phyloP scores from a whole-genome alignment of 1,140 invertebrate genomes.

The Pogonognathellus flavescens region DNA sequence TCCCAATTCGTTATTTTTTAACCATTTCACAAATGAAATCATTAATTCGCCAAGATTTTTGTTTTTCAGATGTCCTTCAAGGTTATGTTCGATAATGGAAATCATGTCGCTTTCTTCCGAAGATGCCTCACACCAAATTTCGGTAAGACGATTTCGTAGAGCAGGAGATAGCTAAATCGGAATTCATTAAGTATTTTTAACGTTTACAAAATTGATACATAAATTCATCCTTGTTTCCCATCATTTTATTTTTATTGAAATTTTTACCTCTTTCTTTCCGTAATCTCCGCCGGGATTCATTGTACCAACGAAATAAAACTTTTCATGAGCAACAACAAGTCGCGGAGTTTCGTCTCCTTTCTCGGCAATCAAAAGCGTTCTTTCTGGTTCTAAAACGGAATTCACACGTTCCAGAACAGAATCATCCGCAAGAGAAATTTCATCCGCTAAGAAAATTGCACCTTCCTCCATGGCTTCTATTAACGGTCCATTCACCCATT shows the following conservation, averaged over 20 bases:
- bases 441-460: slow-evolving; percentile 93
- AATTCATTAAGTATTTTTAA: slow-evolving; percentile 51
- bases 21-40: slow-evolving; percentile 85
- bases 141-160: slow-evolving; percentile 96
- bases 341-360: slow-evolving; percentile 77
- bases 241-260: background rate
- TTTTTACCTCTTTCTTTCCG: slow-evolving; percentile 93
- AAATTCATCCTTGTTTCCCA: background rate
- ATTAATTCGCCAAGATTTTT: slow-evolving; percentile 79
- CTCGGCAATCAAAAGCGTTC: slow-evolving; percentile 91
- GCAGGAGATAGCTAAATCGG: slow-evolving; percentile 87
- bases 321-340: slow-evolving; percentile 79
- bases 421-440: slow-evolving; percentile 99
- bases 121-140: slow-evolving; percentile 95
- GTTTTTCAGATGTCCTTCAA: slow-evolving; percentile 74
- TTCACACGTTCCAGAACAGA: slow-evolving; percentile 98
- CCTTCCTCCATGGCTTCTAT: slow-evolving; percentile 92
- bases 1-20: slow-evolving; percentile 80
- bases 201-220: background rate
- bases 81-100: slow-evolving; percentile 85
- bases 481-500: slow-evolving; percentile 98
- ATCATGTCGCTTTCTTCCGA: slow-evolving; percentile 80
- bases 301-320: slow-evolving; percentile 95
- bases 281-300: slow-evolving; percentile 99
- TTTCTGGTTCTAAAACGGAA: slow-evolving; percentile 94